Percentiles rank a stretch among this genome's conserved stretches.
Evolutionary conservation across 2,113 vertebrate species (phyloP).

Genomic region (Oncorhynchus clarkii): DNA sequence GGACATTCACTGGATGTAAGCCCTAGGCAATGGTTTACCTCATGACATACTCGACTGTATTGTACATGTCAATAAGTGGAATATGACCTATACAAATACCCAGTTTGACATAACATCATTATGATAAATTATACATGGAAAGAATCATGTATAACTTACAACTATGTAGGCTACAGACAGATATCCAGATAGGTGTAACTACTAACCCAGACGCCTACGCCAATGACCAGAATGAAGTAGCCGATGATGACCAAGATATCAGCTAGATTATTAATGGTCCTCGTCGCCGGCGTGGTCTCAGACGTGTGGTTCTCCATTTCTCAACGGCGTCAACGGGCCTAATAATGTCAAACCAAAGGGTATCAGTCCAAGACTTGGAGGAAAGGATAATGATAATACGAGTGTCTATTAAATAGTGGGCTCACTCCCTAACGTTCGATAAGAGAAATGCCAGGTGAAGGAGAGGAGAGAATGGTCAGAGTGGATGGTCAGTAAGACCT

Average conservation of each 20-base stretch:
- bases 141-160: background rate
- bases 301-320: conserved; percentile 29
- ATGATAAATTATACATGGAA: background rate
- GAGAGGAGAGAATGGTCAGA: background rate
- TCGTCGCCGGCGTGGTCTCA: conserved; percentile 19
- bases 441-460: background rate
- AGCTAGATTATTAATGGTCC: conserved; percentile 75
- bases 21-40: background rate
- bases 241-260: conserved; percentile 79
- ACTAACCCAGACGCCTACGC: conserved; percentile 85
- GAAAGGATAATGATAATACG: no score
- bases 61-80: no score
- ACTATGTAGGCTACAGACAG: background rate
- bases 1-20: background rate
- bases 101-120: background rate
- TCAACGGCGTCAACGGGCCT: background rate
- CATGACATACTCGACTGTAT: no score
- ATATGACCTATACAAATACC: background rate
- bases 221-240: conserved; percentile 81
- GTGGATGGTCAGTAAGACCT: conserved; percentile 46
- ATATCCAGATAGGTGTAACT: background rate
- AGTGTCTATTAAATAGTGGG: no score
- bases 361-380: no score
- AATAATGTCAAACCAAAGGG: background rate
- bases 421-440: background rate